These are phyloP conservation scores for Astur gentilis DNA, from an alignment of 2,113 vertebrate genomes.

Conservation along the genomic window DNA sequence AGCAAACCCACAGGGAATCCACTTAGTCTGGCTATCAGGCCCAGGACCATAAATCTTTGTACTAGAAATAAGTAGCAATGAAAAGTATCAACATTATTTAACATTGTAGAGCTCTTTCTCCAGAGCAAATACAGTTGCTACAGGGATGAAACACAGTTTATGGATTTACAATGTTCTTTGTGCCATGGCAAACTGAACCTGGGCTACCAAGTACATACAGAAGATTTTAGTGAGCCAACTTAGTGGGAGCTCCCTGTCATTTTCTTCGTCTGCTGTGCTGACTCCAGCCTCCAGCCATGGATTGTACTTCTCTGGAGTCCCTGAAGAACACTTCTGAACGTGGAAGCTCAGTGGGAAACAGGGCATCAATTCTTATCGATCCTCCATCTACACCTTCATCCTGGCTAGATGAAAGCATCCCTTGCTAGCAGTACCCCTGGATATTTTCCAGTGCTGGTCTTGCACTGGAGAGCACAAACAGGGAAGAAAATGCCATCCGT, in stretches of 20 bases:
- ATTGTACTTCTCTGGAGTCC: background rate
- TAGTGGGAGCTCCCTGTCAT: background rate
- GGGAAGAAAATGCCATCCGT: background rate
- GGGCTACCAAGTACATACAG: rapidly evolving
- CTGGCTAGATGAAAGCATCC: background rate
- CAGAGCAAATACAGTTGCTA: background rate
- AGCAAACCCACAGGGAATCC: background rate
- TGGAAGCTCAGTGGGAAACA: background rate
- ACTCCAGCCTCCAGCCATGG: background rate
- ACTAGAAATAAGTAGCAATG: background rate
- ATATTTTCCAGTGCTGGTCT: background rate
- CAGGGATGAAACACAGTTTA: background rate
- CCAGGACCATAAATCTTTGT: background rate
- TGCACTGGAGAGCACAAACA: background rate
- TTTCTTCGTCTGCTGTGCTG: background rate
- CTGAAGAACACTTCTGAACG: background rate
- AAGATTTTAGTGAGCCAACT: background rate
- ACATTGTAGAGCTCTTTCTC: background rate
- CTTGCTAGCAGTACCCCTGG: background rate
- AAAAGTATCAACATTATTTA: background rate
- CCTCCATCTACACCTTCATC: background rate
- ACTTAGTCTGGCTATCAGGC: background rate
- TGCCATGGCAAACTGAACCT: background rate
- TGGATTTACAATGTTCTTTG: background rate
- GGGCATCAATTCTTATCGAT: background rate